Evolutionary conservation across 2,888 invertebrate genomes (phyloP).

Genomic region (Parascotia fuliginaria): DNA sequence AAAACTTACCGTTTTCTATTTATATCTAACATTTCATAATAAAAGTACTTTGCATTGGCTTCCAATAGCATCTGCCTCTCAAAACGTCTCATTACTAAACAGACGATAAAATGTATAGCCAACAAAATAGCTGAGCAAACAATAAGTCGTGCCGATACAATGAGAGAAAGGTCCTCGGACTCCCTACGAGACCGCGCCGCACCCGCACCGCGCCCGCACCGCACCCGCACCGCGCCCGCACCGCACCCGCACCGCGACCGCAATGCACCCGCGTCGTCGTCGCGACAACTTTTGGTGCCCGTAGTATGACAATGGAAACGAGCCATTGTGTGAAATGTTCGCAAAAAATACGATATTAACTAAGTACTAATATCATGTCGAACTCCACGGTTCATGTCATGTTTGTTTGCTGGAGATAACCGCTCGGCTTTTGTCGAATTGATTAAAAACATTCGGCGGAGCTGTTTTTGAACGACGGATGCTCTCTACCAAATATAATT

Average conservation of each 20-base stretch:
- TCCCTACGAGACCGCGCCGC: background rate
- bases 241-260: background rate
- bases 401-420: background rate
- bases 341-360: conserved; percentile 26
- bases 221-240: background rate
- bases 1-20: background rate
- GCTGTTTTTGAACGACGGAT: background rate
- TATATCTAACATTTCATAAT: background rate
- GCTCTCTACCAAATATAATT: too few relatives aligned
- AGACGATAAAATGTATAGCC: background rate
- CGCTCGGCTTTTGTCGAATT: background rate
- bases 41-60: background rate
- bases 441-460: background rate
- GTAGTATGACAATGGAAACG: conserved; percentile 30
- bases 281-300: too few relatives aligned
- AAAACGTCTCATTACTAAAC: background rate
- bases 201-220: background rate
- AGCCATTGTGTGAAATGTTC: conserved; percentile 20
- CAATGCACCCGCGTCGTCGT: background rate
- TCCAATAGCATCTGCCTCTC: background rate
- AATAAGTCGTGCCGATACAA: conserved; percentile 10
- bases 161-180: background rate
- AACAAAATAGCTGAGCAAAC: conserved; percentile 2
- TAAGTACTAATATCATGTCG: conserved; percentile 6
- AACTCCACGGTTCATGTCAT: background rate